Evolutionary conservation across 2,113 vertebrate genomes (phyloP), one percentile per base, ranked within the genome.

Genomic region (Oncorhynchus clarkii): DNA sequence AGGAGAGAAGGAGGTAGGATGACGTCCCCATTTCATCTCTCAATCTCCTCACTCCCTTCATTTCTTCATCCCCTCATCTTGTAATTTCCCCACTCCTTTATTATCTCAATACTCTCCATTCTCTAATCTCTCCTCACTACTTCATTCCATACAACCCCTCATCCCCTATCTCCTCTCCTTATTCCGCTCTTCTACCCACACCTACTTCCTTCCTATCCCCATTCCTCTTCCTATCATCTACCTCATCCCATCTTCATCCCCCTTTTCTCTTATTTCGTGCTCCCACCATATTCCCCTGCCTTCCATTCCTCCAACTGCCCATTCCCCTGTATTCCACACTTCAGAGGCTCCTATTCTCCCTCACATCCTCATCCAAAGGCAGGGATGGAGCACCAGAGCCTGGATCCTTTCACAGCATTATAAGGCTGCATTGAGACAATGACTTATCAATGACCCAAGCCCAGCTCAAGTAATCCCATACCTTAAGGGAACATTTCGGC

Each of bases 21-120:
- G 39, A 45, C 8, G 0, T 45, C 39, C 39, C 39, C 39, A 80
- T 77, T 87, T 85, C 87, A 13, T 69, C 73, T 80, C 86, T 77
- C 78, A 9, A 45, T 11, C 8, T 45, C 39, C 39, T 11, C 39
- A 45, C 8, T 45, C 39, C 8, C 39, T 2, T 45, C 8, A 45
- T 8, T 39, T 39, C 6, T 39, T 39, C 5, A 39, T 8, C 34
- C 34, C 7, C 7, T 83, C 76, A 74, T 78, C 79, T 83, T 74
- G 71, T 83, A 82, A 79, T 80, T 81, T 77, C 71, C 57, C 45
- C 0, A 0, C 65, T 70, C 7, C 18, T 64, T 72, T 77, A n/a
- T 70, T 77, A n/a, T 26, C 62, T 39, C 26, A 18, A 8, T 65
- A 39, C 34, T 54, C 75, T 65, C 72, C 75, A 51, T 74, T 73